Conservation (phyloP, 2,797 vertebrate genomes). For the Lindbergichthys nudifrons region DNA sequence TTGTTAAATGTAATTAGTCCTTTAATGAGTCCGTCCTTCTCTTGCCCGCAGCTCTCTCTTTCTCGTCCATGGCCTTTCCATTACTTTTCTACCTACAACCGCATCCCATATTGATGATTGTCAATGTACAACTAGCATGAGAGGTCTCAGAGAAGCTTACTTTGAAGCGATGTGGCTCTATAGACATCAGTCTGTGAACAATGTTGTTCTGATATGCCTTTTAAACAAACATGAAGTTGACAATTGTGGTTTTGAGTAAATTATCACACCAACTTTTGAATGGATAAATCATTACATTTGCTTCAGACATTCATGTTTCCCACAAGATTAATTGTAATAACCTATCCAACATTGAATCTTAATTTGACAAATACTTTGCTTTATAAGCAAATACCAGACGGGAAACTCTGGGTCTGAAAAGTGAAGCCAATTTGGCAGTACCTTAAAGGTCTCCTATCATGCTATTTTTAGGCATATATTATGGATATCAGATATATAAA, state of each 20-base stretch:
- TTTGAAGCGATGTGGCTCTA: not conserved
- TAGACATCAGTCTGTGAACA: not conserved
- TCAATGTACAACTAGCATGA: not conserved
- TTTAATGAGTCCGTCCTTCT: slow-evolving; percentile 26
- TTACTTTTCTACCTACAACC: not conserved
- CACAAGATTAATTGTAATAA: too few relatives aligned
- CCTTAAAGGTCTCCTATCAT: too few relatives aligned
- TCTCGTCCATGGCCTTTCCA: not conserved
- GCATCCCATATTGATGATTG: not conserved
- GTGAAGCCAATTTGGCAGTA: too few relatives aligned
- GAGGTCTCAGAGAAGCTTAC: not conserved
- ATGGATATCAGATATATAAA: too few relatives aligned
- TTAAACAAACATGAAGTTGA: not conserved
- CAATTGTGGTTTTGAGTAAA: not conserved
- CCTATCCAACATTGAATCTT: not conserved
- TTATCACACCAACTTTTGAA: not conserved
- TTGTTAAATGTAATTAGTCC: slow-evolving; percentile 35
- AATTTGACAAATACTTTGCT: not conserved
- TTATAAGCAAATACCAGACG: not conserved
- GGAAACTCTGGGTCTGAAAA: too few relatives aligned
- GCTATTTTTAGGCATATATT: too few relatives aligned
- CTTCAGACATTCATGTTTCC: not conserved
- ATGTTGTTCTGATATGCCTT: not conserved
- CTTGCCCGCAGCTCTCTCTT: slow-evolving; percentile 18
- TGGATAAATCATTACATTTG: not conserved